phyloP scores from a whole-genome alignment of 2,113 vertebrate species.

The Pyxicephalus adspersus region DNA sequence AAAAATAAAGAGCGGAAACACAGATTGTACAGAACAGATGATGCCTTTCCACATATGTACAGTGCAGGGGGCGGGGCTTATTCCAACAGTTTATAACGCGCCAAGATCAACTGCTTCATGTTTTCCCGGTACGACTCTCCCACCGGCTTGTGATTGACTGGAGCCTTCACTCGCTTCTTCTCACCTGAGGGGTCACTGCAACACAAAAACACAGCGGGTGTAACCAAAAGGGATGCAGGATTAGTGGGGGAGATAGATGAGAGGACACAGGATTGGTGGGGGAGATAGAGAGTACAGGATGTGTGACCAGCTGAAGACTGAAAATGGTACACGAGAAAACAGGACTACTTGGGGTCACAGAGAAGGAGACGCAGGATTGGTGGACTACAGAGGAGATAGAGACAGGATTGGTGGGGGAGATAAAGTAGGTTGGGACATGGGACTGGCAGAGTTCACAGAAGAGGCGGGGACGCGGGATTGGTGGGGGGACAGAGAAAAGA shows the following conservation, averaged over 20 bases:
- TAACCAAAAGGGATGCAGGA: too few species aligned
- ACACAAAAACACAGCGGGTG: neutral
- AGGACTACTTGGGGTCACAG: too few species aligned
- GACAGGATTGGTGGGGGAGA: neutral
- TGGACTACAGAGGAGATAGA: neutral
- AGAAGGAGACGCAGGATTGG: neutral
- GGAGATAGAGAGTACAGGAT: too few species aligned
- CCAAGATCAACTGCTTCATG: slow-evolving; percentile 1
- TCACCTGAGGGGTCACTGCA: neutral
- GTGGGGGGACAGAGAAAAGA: too few species aligned
- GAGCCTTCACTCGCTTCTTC: neutral
- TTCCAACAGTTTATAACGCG: slow-evolving; percentile 26
- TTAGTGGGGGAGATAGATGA: too few species aligned
- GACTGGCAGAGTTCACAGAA: too few species aligned
- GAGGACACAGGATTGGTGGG: neutral
- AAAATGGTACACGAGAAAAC: too few species aligned
- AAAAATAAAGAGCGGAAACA: slow-evolving; percentile 35
- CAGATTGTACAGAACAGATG: neutral
- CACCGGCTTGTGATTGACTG: neutral
- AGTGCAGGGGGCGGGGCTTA: neutral
- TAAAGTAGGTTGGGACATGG: neutral
- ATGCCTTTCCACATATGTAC: neutral
- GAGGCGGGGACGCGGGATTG: too few species aligned
- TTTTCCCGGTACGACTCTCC: slow-evolving; percentile 10
- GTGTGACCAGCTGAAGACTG: too few species aligned